phyloP scores from a whole-genome alignment of 2,888 invertebrate genomes.

The Aplocera efformata region DNA sequence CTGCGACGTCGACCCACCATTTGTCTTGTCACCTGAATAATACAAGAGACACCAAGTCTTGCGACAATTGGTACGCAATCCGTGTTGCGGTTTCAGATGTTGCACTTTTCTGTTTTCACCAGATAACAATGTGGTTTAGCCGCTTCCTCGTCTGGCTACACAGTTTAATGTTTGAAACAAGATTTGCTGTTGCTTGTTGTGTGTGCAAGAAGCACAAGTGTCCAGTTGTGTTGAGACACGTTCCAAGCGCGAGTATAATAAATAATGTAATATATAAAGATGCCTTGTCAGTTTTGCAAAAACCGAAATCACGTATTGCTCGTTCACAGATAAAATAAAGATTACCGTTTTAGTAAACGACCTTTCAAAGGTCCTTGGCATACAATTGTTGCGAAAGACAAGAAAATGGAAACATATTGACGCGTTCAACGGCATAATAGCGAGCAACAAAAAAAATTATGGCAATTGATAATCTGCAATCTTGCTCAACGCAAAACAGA shows the following conservation, averaged over 20 bases:
- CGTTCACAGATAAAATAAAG: constrained; percentile 70
- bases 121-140: constrained; percentile 37
- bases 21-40: constrained; percentile 56
- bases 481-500: constrained; percentile 1
- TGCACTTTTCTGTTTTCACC: constrained; percentile 35
- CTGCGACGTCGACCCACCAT: constrained; percentile 33
- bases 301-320: constrained; percentile 52
- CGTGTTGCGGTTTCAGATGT: constrained; percentile 33
- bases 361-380: constrained; percentile 73
- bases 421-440: constrained; percentile 29
- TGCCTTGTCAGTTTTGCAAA: constrained; percentile 37
- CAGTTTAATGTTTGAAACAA: constrained; percentile 26
- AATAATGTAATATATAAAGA: constrained; percentile 27
- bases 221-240: constrained; percentile 6
- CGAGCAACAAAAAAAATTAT: constrained; percentile 29
- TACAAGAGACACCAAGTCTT: constrained; percentile 40
- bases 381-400: constrained; percentile 62
- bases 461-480: constrained; percentile 3
- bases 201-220: constrained; percentile 9
- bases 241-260: constrained; percentile 14
- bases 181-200: constrained; percentile 18
- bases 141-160: constrained; percentile 43
- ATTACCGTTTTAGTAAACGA: constrained; percentile 71
- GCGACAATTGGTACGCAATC: constrained; percentile 50
- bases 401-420: constrained; percentile 57